Evolutionary conservation across 2,888 invertebrate genomes (phyloP).

Genomic region (Augiades crinisus): DNA sequence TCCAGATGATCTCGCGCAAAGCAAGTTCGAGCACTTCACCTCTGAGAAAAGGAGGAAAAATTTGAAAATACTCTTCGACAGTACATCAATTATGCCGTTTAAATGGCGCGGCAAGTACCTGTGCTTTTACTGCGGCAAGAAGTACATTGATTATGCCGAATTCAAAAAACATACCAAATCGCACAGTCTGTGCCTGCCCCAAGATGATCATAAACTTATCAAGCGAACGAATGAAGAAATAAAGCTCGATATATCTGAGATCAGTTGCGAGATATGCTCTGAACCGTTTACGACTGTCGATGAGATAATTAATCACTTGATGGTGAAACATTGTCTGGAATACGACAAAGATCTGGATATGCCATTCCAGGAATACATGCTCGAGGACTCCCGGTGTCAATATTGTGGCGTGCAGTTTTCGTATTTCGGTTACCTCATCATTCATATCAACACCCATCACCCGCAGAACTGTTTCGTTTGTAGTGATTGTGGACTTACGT

Average conservation of each 20-base stretch:
- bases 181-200: conserved; percentile 52
- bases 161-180: conserved; percentile 60
- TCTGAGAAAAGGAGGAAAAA: conserved; percentile 60
- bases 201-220: conserved; percentile 50
- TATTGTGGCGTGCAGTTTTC: conserved; percentile 54
- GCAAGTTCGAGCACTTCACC: conserved; percentile 48
- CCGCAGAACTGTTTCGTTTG: conserved; percentile 57
- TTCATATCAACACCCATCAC: conserved; percentile 55
- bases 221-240: conserved; percentile 58
- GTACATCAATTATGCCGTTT: conserved; percentile 64
- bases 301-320: conserved; percentile 58
- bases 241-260: conserved; percentile 63
- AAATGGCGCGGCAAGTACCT: conserved; percentile 63
- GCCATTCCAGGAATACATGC: conserved; percentile 52
- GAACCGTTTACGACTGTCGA: conserved; percentile 47
- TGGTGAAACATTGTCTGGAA: conserved; percentile 50
- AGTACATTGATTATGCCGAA: conserved; percentile 48
- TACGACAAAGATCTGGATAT: conserved; percentile 54
- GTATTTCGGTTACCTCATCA: conserved; percentile 53
- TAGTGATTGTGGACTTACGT: conserved; percentile 53
- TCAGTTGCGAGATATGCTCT: conserved; percentile 57
- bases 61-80: conserved; percentile 65
- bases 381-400: conserved; percentile 53
- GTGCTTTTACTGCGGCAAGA: conserved; percentile 63
- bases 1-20: conserved; percentile 60